Evolutionary conservation across 2,797 vertebrate species (phyloP).

Genomic region (Pantherophis alleghaniensis): DNA sequence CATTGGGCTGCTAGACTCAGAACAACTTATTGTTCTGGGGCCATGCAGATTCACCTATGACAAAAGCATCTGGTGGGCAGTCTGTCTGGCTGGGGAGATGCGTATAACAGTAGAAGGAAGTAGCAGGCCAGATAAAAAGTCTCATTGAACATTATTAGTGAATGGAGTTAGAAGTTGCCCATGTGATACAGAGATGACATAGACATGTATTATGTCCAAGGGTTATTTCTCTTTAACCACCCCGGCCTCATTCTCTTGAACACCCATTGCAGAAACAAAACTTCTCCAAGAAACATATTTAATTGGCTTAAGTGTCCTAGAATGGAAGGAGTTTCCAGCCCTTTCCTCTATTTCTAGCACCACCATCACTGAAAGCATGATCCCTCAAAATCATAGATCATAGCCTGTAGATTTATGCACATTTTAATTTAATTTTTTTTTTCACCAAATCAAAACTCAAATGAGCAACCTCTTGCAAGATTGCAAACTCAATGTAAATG

Average conservation of each 20-base stretch:
- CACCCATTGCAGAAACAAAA: not conserved
- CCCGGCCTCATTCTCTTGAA: not conserved
- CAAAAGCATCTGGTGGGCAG: not conserved
- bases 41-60: not conserved
- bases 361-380: not conserved
- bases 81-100: no score
- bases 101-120: not conserved
- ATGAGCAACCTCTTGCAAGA: not conserved
- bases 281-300: not conserved
- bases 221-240: not conserved
- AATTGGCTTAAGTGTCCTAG: not conserved
- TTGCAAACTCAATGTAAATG: not conserved
- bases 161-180: not conserved
- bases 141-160: not conserved
- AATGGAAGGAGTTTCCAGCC: not conserved
- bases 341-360: not conserved
- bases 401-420: not conserved
- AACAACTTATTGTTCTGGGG: not conserved
- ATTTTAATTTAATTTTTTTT: not conserved
- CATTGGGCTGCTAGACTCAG: not conserved
- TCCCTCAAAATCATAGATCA: not conserved
- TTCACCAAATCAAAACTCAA: not conserved
- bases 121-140: not conserved
- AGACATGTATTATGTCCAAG: no score
- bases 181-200: not conserved